Conservation (phyloP, 2,888 invertebrate species). For the Asteroscopus sphinx region DNA sequence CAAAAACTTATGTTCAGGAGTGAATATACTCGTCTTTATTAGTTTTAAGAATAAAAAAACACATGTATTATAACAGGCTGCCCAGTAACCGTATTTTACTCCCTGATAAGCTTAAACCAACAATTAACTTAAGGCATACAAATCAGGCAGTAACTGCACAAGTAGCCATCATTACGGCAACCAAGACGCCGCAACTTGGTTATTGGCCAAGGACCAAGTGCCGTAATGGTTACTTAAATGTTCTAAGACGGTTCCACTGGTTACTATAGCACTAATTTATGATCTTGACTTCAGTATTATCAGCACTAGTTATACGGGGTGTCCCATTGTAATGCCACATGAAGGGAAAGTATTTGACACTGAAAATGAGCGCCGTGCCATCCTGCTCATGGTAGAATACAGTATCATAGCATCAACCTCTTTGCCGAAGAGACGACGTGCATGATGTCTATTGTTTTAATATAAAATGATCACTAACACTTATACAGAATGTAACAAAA, state of each 20-base stretch:
- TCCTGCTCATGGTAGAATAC: too few relatives aligned
- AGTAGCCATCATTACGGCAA: conserved; percentile 16
- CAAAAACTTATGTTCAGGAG: too few relatives aligned
- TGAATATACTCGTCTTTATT: too few relatives aligned
- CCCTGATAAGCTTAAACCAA: background rate
- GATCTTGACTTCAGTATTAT: conserved; percentile 2
- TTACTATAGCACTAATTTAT: conserved; percentile 11
- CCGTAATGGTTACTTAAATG: conserved; percentile 18
- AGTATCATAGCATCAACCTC: too few relatives aligned
- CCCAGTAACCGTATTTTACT: background rate
- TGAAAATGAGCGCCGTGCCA: too few relatives aligned
- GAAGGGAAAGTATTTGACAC: too few relatives aligned
- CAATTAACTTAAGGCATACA: conserved; percentile 10
- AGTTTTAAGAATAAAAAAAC: too few relatives aligned
- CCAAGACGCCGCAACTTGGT: conserved; percentile 9
- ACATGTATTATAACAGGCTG: too few relatives aligned
- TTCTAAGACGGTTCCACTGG: conserved; percentile 20
- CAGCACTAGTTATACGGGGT: background rate
- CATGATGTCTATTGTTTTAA: too few relatives aligned
- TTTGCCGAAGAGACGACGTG: too few relatives aligned
- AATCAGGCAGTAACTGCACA: conserved; percentile 25
- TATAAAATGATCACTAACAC: too few relatives aligned
- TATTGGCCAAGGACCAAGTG: conserved; percentile 32
- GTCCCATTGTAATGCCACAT: conserved; percentile 1
- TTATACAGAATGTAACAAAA: too few relatives aligned